Conservation (phyloP, 2,888 invertebrate species). For the Dynastes hyllus region DNA sequence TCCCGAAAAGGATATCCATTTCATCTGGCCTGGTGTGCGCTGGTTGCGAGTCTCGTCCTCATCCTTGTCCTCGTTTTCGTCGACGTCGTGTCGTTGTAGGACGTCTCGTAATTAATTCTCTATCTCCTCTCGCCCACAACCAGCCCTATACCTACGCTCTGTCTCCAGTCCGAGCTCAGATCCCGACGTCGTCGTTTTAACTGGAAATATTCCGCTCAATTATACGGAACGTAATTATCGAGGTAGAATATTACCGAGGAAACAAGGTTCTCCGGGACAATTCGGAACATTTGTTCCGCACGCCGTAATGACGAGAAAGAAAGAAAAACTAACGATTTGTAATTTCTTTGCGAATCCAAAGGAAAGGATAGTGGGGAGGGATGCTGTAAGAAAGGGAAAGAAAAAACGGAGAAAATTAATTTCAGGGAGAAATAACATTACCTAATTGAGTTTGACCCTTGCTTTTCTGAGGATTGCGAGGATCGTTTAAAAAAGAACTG, state of each 20-base stretch:
- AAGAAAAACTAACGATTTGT: neutral
- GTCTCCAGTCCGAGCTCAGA: neutral
- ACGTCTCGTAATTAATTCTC: slow-evolving; percentile 7
- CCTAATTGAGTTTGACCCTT: neutral
- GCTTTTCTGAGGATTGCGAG: neutral
- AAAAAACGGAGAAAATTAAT: slow-evolving; percentile 3
- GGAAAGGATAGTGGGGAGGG: too few relatives aligned
- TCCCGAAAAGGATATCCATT: slow-evolving; percentile 1
- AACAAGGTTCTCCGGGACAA: slow-evolving; percentile 5
- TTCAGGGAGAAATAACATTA: neutral
- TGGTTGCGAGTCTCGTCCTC: neutral
- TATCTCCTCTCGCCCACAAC: neutral
- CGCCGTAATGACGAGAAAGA: neutral
- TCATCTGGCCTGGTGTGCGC: neutral
- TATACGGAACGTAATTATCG: slow-evolving; percentile 23
- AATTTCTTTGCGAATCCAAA: slow-evolving; percentile 1
- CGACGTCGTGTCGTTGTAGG: slow-evolving; percentile 6
- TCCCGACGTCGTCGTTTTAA: neutral
- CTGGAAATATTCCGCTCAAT: slow-evolving; percentile 24
- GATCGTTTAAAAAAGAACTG: too few relatives aligned
- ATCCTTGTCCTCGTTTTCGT: neutral
- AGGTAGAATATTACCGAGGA: slow-evolving; percentile 19
- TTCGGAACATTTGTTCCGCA: neutral
- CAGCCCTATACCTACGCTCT: neutral
- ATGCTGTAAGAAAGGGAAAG: neutral